Evolutionary conservation across 2,797 vertebrate genomes (phyloP), one percentile per base, ranked within the genome.

Genomic region (Carduelis carduelis): DNA sequence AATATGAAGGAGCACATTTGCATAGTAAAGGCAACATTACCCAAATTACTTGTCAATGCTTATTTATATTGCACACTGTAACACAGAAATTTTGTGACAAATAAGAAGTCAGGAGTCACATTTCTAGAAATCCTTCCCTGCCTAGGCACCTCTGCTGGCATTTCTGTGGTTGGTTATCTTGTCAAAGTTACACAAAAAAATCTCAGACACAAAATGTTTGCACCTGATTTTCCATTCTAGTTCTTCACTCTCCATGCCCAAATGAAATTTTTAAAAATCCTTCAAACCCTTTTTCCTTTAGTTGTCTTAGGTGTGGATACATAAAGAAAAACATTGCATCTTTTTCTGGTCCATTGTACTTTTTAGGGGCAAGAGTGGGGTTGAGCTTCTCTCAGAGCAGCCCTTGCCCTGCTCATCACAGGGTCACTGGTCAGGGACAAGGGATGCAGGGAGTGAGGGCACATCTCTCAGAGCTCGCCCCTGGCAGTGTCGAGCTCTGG

Each of bases 401-500:
- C 21, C 53, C 34, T 87, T 60, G 34, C 32, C 32, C 5, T 26
- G 28, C 30, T 69, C 12, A 23, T 61, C 43, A 20, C 26, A n/a
- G 11, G 12, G 26, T 8, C 37, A 1, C 6, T 27, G 26, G 13
- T 37, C 30, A 52, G 43, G 32, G 43, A 44, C 1, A 6, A 39
- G 26, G 46, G 23, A 22, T 34, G 23, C 8, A 52, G 44, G n/a
- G 26, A 53, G 8, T 1, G 2, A 16, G 20, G 30, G 3, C 3
- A 2, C 9, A 0, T 14, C 22, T 68, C 70, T 34, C 1, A 4
- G 61, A 61, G 27, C 57, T 83, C 53, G 27, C 1, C 8, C 11
- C 11, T 27, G 24, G 9, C 57, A 24, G 2, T 1, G 1, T 21
- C 30, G 32, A 3, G 4, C 14, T 71, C 26, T 28, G 41, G 32